Evolutionary conservation across 1,140 invertebrate species (phyloP).

Genomic region (Zaprionus tsacasi): DNA sequence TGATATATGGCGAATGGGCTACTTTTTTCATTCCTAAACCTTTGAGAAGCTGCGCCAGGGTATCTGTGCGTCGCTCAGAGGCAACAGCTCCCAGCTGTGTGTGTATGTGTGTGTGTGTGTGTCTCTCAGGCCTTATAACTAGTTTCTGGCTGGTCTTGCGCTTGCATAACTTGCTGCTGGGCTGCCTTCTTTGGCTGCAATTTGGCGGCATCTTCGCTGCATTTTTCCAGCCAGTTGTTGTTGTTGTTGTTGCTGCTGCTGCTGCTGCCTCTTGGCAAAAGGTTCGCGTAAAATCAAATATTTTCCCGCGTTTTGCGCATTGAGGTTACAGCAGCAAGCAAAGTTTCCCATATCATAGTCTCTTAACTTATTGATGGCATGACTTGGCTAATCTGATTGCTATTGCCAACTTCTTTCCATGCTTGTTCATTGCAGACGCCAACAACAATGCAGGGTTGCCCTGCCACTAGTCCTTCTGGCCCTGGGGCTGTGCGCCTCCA

Average conservation of each 20-base stretch:
- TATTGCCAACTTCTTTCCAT: conserved; percentile 39
- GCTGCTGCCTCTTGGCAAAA: conserved; percentile 47
- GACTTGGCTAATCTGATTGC: conserved; percentile 55
- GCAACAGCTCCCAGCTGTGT: conserved; percentile 13
- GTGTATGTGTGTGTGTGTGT: not conserved
- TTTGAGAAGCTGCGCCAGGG: not conserved
- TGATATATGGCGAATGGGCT: not conserved
- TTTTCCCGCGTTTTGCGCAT: conserved; percentile 76
- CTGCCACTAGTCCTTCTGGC: conserved; percentile 63
- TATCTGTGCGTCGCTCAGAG: not conserved
- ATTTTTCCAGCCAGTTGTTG: conserved; percentile 30
- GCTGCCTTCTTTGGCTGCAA: conserved; percentile 77
- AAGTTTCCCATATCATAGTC: conserved; percentile 83
- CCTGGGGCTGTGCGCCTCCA: conserved; percentile 52
- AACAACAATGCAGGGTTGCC: conserved; percentile 42
- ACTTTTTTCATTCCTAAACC: too few relatives aligned
- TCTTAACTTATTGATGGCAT: conserved; percentile 64
- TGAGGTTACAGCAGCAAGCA: conserved; percentile 48
- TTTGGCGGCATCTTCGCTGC: conserved; percentile 74
- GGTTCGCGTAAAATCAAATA: conserved; percentile 67
- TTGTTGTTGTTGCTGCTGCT: too few relatives aligned
- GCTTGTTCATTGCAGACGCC: conserved; percentile 53
- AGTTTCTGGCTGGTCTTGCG: conserved; percentile 66
- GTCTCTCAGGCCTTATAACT: conserved; percentile 65
- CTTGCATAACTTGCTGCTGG: conserved; percentile 77